Evolutionary conservation across 2,113 vertebrate genomes (phyloP), one percentile per base, ranked within the genome.

Genomic region (Ptilonorhynchus violaceus): DNA sequence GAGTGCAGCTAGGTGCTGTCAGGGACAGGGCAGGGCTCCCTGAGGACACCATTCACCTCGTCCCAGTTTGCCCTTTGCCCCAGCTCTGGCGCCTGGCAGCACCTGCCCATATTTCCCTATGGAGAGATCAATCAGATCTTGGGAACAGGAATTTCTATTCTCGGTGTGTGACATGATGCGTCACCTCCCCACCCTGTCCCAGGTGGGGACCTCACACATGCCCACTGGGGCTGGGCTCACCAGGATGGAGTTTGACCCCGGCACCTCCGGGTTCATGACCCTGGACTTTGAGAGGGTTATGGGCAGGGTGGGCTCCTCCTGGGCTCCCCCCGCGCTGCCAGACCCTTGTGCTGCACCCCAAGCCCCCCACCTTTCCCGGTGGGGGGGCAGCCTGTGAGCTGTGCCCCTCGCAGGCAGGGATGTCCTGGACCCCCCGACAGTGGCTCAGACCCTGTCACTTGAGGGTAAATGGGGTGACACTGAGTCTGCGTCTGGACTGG

Each of bases 281-380:
- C 35, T 94, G 95, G 85, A 88, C 96, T 96, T 93, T 90, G 95
- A 74, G 81, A 82, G 74, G 52, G 47, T 69, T 55, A 55, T 0
- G 16, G 35, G 64, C 77, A 87, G 33, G 52, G 39, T 8, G 0
- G 21, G n/a, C 50, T 44, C 28, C 46, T 46, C 44, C 10, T 42
- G 42, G 42, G 42, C 42, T 42, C 42, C 42, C 42, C 12, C 5
- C 0, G 0, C 2, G 0, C 39, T 7, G 0, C 56, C 9, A 6
- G 67, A 22, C 25, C 20, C 41, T 37, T 1, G 23, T 11, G 14
- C 42, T 22, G 39, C 24, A 8, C 20, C 27, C 14, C 11, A 7
- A 0, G 0, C 4, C 39, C 31, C 12, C 7, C 0, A 3, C 13
- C 33, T 37, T 62, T n/a, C 44, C 35, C 0, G 4, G 13, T 3